A percentile compares a stretch with the other conserved stretches of the same genome.
phyloP scores from a whole-genome alignment of 2,888 invertebrate genomes.

The Lottia gigantea region DNA sequence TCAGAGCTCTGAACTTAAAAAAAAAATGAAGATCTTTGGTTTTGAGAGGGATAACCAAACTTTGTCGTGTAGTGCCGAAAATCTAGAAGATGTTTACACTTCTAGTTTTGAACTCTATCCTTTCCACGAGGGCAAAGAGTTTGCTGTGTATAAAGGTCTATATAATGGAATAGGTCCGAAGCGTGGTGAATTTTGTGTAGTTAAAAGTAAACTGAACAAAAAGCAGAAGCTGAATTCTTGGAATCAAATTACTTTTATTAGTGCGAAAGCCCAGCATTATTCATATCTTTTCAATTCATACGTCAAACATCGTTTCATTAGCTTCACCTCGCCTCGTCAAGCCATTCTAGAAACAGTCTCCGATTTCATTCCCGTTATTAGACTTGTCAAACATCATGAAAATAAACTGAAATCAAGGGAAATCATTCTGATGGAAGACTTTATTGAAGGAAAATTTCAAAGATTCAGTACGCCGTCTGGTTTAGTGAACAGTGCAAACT shows the following conservation, averaged over 20 bases:
- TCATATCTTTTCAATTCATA: slow-evolving; percentile 29
- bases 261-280: slow-evolving; percentile 22
- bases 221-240: slow-evolving; percentile 20
- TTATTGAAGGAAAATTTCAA: slow-evolving; percentile 28
- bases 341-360: slow-evolving; percentile 31
- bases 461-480: slow-evolving; percentile 23
- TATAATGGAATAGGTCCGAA: slow-evolving; percentile 30
- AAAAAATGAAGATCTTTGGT: slow-evolving; percentile 29
- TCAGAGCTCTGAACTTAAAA: too few relatives aligned
- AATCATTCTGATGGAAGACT: slow-evolving; percentile 31
- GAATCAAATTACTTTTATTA: slow-evolving; percentile 17
- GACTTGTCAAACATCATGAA: slow-evolving; percentile 30
- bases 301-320: slow-evolving; percentile 20
- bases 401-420: slow-evolving; percentile 29
- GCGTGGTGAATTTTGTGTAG: slow-evolving; percentile 32
- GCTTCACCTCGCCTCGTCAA: slow-evolving; percentile 25
- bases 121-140: slow-evolving; percentile 35
- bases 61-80: slow-evolving; percentile 20
- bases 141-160: slow-evolving; percentile 32
- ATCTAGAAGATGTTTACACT: slow-evolving; percentile 21
- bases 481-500: slow-evolving; percentile 13
- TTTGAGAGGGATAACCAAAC: slow-evolving; percentile 38
- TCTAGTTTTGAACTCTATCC: slow-evolving; percentile 38
- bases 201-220: slow-evolving; percentile 25
- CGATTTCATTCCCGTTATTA: slow-evolving; percentile 28